phyloP scores from a whole-genome alignment of 2,113 vertebrate species.

The Alethe castanea region DNA sequence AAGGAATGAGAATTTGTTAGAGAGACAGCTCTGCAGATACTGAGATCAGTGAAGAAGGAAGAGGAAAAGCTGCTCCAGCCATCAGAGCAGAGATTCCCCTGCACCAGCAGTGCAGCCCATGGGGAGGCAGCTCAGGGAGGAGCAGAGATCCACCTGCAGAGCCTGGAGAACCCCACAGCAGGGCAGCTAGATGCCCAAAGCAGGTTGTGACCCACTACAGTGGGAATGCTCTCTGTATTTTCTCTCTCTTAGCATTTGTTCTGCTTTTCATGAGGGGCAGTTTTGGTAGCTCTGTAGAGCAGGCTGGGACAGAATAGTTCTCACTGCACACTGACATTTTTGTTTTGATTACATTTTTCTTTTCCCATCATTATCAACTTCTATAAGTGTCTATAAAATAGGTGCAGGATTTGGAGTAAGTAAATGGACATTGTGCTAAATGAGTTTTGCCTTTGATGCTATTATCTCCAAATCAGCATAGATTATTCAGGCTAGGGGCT shows the following conservation, averaged over 20 bases:
- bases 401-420: conserved; percentile 61
- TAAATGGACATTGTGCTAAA: conserved; percentile 72
- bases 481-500: conserved; percentile 72
- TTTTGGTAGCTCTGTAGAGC: neutral
- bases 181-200: neutral
- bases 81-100: neutral
- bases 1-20: neutral
- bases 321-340: neutral
- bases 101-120: fast-evolving
- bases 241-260: neutral
- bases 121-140: neutral
- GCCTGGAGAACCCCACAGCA: neutral
- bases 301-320: neutral
- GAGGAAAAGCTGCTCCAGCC: neutral
- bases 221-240: neutral
- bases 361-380: conserved; percentile 60
- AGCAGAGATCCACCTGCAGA: neutral
- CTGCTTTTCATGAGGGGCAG: neutral
- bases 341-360: neutral
- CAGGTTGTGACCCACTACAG: neutral
- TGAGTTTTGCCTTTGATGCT: conserved; percentile 74
- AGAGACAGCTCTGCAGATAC: neutral
- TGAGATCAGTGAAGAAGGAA: neutral
- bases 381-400: conserved; percentile 36
- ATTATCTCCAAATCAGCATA: conserved; percentile 75